Evolutionary conservation across 2,888 invertebrate genomes (phyloP).

Genomic region (Drosophila niveifrons): DNA sequence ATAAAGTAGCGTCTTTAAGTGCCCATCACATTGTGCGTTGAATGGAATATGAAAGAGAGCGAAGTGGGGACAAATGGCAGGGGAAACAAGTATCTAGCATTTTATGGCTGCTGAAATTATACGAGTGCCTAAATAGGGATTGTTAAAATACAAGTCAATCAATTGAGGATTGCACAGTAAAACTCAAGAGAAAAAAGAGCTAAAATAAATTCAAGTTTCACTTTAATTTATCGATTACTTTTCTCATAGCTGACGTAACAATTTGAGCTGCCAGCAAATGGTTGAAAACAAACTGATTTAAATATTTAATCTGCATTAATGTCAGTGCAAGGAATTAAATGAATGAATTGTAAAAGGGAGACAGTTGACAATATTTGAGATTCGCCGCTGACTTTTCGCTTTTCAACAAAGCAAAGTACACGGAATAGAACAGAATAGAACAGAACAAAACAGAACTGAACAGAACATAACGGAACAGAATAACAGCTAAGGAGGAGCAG

Average conservation of each 20-base stretch:
- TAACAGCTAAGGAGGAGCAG: constrained; percentile 19
- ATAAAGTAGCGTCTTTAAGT: constrained; percentile 56
- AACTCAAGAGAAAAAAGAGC: not conserved
- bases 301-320: constrained; percentile 32
- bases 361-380: constrained; percentile 41
- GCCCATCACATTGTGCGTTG: constrained; percentile 36
- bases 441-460: constrained; percentile 19
- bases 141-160: constrained; percentile 7
- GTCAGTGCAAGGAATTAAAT: constrained; percentile 47
- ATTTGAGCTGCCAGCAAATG: not conserved
- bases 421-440: too few species aligned
- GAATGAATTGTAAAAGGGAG: constrained; percentile 22
- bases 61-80: not conserved
- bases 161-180: not conserved
- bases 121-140: constrained; percentile 14
- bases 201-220: not conserved
- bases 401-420: constrained; percentile 16
- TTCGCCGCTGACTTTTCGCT: constrained; percentile 50
- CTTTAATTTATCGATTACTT: not conserved
- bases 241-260: not conserved
- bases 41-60: not conserved
- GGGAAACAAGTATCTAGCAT: constrained; percentile 30
- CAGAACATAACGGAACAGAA: constrained; percentile 24
- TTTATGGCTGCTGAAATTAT: constrained; percentile 25
- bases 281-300: constrained; percentile 17